These are phyloP conservation scores for Leptobrachium leishanense DNA, from an alignment of 2,113 vertebrate species.

Conservation along the genomic window DNA sequence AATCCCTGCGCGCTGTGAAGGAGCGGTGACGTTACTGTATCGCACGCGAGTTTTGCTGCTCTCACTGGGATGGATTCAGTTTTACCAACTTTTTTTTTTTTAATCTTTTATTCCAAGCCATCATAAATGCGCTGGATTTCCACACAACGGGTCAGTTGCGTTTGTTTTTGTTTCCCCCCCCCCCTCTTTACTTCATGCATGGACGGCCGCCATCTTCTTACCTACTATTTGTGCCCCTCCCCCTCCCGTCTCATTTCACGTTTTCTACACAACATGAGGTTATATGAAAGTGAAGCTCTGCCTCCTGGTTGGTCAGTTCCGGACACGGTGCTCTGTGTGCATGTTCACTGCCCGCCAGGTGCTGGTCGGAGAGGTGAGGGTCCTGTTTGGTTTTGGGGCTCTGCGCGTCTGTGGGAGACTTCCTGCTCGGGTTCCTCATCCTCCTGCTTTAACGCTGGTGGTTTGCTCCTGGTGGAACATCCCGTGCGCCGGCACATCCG, in stretches of 20 bases:
- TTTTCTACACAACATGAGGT: not conserved
- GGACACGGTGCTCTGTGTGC: no score
- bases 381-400: no score
- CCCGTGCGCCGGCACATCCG: not conserved
- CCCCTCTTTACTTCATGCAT: slow-evolving; percentile 75
- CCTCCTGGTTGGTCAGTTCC: not conserved
- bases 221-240: slow-evolving; percentile 44
- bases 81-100: slow-evolving; percentile 49
- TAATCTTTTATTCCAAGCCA: slow-evolving; percentile 85
- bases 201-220: slow-evolving; percentile 62
- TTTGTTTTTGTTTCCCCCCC: slow-evolving; percentile 51
- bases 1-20: no score
- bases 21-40: no score
- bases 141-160: slow-evolving; percentile 90
- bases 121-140: slow-evolving; percentile 88
- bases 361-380: no score
- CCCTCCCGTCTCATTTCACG: not conserved
- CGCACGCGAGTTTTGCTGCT: no score
- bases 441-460: not conserved
- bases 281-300: not conserved
- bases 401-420: no score
- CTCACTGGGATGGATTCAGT: no score
- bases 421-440: no score
- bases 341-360: no score
- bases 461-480: no score